phyloP scores from a whole-genome alignment of 2,113 vertebrate genomes.

The human (Homo sapiens) region DNA sequence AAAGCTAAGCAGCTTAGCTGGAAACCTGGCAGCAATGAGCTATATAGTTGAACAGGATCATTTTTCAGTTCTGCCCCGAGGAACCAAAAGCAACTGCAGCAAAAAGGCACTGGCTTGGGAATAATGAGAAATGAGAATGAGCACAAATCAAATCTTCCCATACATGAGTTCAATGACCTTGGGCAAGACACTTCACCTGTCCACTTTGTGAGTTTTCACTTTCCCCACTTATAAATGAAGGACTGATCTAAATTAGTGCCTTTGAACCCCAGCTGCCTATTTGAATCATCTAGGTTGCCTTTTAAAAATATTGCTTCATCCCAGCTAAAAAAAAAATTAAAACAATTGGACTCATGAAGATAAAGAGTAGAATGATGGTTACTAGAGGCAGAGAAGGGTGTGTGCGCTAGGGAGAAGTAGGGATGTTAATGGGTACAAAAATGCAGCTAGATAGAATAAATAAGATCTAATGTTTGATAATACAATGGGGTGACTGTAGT shows the following conservation, averaged over 20 bases:
- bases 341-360: no score
- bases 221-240: neutral
- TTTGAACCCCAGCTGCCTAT: neutral
- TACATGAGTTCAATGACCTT: neutral
- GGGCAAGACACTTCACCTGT: neutral
- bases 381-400: no score
- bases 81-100: slow-evolving; percentile 29
- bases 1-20: slow-evolving; percentile 21
- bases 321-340: no score
- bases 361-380: no score
- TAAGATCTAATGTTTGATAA: no score
- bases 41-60: neutral
- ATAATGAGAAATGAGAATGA: slow-evolving; percentile 55
- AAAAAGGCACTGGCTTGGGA: neutral
- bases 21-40: neutral
- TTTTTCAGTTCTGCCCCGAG: neutral
- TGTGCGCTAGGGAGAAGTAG: no score
- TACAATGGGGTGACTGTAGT: no score
- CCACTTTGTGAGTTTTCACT: neutral
- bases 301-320: neutral
- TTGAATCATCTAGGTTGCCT: neutral
- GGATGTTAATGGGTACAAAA: no score
- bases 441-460: no score
- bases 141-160: neutral
- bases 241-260: neutral